Conservation (phyloP, 2,888 invertebrate genomes). For the Polydesmus complanatus region DNA sequence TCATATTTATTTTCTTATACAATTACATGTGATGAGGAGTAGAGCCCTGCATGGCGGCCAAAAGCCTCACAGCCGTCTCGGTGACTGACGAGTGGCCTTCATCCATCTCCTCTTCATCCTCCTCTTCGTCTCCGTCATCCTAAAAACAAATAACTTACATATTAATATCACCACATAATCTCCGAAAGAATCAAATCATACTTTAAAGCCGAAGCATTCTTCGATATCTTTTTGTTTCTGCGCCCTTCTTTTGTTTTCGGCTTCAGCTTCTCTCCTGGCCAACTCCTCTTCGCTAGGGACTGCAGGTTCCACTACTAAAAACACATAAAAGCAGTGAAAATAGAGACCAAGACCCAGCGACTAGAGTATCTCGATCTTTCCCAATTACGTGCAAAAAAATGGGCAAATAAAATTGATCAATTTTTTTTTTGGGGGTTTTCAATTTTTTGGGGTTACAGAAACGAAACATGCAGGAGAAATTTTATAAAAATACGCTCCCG, state of each 20-base stretch:
- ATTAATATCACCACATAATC: background rate
- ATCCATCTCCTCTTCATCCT: slow-evolving; percentile 22
- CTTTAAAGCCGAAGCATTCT: slow-evolving; percentile 70
- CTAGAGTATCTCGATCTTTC: too few species aligned
- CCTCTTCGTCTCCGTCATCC: slow-evolving; percentile 25
- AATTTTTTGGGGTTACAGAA: too few species aligned
- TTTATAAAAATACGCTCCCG: too few species aligned
- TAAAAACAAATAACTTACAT: background rate
- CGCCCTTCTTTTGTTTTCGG: slow-evolving; percentile 20
- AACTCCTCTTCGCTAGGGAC: slow-evolving; percentile 17
- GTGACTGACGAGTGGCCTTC: slow-evolving; percentile 21
- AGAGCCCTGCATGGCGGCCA: slow-evolving; percentile 22
- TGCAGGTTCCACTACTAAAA: background rate
- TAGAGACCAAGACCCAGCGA: too few species aligned
- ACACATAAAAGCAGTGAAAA: background rate
- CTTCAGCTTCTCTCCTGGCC: slow-evolving; percentile 19
- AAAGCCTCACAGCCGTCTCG: slow-evolving; percentile 25
- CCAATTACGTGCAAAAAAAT: background rate
- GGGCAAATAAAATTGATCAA: background rate
- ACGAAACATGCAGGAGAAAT: too few species aligned
- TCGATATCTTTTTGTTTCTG: slow-evolving; percentile 51
- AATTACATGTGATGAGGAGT: too few species aligned
- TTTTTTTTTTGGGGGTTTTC: too few species aligned
- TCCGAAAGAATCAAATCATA: slow-evolving; percentile 33
- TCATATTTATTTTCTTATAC: too few species aligned